Evolutionary conservation across 2,113 vertebrate species (phyloP).

Genomic region (Anoplopoma fimbria): DNA sequence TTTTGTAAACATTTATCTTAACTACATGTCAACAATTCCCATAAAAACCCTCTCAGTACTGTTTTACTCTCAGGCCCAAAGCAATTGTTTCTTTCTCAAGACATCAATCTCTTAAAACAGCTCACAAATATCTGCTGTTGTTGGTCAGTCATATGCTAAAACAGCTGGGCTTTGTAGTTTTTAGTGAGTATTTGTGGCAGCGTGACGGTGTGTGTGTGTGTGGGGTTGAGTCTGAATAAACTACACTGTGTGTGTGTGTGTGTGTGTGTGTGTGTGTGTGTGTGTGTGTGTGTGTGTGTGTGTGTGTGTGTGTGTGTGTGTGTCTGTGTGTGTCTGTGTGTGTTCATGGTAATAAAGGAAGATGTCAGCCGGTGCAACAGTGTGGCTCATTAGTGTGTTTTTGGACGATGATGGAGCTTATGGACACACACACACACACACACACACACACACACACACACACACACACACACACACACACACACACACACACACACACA

Average conservation of each 20-base stretch:
- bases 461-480: background rate
- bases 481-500: background rate
- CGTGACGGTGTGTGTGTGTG: background rate
- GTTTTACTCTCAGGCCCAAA: background rate
- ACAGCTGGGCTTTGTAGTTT: too few relatives aligned
- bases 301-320: background rate
- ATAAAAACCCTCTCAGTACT: background rate
- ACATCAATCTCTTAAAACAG: too few relatives aligned
- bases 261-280: slow-evolving; percentile 11
- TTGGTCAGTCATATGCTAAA: background rate
- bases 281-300: background rate
- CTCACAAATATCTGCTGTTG: background rate
- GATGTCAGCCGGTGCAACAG: background rate
- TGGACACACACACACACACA: background rate
- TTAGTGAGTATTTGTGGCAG: background rate
- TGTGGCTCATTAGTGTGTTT: background rate
- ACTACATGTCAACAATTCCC: background rate
- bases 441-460: too few relatives aligned
- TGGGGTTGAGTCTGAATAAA: background rate
- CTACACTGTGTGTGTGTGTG: background rate
- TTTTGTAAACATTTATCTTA: background rate
- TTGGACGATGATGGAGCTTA: background rate
- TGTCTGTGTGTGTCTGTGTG: slow-evolving; percentile 2
- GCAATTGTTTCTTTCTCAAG: too few relatives aligned
- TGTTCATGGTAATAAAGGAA: slow-evolving; percentile 1